Conservation (phyloP, 2,797 vertebrate species). For the Lepus oiostolus region DNA sequence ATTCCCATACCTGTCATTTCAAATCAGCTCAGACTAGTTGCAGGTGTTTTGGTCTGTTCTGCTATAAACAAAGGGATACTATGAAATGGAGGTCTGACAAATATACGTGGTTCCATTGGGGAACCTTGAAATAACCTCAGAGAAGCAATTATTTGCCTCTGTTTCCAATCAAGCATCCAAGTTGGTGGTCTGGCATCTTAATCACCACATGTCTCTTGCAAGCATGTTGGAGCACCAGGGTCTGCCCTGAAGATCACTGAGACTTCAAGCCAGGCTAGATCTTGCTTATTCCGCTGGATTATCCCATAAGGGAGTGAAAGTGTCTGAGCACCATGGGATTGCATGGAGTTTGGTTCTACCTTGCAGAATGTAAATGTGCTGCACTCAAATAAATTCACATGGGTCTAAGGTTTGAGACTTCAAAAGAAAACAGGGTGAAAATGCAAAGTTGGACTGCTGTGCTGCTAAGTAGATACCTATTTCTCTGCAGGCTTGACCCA, state of each 20-base stretch:
- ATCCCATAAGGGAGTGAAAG: background rate
- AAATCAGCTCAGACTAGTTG: slow-evolving; percentile 77
- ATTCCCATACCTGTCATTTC: slow-evolving; percentile 82
- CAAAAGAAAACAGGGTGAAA: slow-evolving; percentile 31
- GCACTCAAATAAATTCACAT: background rate
- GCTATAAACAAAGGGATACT: slow-evolving; percentile 74
- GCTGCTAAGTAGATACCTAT: background rate
- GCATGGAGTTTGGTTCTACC: background rate
- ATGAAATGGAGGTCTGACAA: slow-evolving; percentile 74
- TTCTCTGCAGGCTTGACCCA: background rate
- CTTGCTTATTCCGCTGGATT: background rate
- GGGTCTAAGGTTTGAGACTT: background rate
- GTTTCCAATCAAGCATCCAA: slow-evolving; percentile 58
- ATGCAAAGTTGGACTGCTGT: background rate
- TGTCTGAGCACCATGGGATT: background rate
- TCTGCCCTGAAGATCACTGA: background rate
- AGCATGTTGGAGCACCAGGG: background rate
- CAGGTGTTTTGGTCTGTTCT: slow-evolving; percentile 83
- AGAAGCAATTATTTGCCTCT: slow-evolving; percentile 80
- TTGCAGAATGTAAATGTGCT: background rate
- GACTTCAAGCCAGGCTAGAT: background rate
- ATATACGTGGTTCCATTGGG: slow-evolving; percentile 60
- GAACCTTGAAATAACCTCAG: slow-evolving; percentile 75
- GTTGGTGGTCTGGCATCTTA: slow-evolving; percentile 69
- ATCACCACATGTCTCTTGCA: background rate